Evolutionary conservation across 2,797 vertebrate species (phyloP).

Genomic region (Muscicapa striata): DNA sequence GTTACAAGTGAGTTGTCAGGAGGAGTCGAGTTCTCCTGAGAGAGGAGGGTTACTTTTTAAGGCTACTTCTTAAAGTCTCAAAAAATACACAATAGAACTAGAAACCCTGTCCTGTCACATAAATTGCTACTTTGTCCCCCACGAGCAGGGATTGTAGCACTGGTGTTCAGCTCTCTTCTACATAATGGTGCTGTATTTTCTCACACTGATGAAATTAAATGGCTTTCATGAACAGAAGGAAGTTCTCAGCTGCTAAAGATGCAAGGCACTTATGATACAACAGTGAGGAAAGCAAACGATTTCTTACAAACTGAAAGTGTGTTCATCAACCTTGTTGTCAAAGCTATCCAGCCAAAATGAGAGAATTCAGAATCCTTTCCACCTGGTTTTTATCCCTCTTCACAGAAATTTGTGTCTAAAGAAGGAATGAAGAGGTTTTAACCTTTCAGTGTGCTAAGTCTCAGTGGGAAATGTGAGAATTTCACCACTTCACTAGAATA

Average conservation of each 20-base stretch:
- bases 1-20: background rate
- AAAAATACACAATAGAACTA: background rate
- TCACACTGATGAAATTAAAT: background rate
- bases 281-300: background rate
- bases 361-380: background rate
- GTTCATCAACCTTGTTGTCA: background rate
- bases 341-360: background rate
- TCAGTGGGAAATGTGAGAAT: background rate
- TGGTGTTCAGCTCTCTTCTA: background rate
- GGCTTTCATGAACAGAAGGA: background rate
- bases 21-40: background rate
- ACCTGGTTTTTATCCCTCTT: background rate
- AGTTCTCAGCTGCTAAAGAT: background rate
- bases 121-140: background rate
- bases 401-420: background rate
- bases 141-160: accelerated
- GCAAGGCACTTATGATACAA: background rate
- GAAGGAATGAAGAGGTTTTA: background rate
- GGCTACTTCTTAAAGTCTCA: background rate
- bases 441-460: background rate
- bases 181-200: background rate
- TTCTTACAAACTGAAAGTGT: background rate
- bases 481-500: background rate
- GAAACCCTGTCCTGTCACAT: background rate
- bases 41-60: background rate